Evolutionary conservation across 2,113 vertebrate species (phyloP).

Genomic region (Corythoichthys intestinalis): DNA sequence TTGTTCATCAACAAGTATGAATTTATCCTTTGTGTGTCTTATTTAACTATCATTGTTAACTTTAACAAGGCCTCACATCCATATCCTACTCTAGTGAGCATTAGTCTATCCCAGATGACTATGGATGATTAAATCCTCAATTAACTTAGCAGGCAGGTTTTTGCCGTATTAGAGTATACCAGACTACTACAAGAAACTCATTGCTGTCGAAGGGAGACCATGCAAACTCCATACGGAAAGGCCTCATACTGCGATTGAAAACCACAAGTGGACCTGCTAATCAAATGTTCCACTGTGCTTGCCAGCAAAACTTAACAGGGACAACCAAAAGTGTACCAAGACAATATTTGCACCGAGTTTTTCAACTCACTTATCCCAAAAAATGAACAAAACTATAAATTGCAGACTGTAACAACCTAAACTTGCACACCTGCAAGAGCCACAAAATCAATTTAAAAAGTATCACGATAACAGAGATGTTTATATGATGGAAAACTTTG

Average conservation of each 20-base stretch:
- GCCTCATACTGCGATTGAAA: background rate
- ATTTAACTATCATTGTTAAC: background rate
- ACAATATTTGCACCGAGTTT: background rate
- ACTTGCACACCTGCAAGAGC: background rate
- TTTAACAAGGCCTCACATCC: background rate
- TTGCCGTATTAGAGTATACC: background rate
- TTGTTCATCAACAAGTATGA: conserved; percentile 21
- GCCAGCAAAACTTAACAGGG: background rate
- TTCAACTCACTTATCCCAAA: background rate
- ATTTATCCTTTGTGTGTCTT: background rate
- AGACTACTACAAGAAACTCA: background rate
- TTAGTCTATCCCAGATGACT: background rate
- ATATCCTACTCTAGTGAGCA: background rate
- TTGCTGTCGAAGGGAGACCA: background rate
- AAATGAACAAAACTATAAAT: background rate
- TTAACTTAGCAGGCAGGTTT: background rate
- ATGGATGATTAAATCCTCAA: background rate
- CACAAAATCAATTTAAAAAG: background rate
- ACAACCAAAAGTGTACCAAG: background rate
- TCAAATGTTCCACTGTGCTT: background rate
- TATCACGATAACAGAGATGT: too few relatives aligned
- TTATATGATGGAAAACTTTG: too few relatives aligned
- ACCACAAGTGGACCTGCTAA: background rate
- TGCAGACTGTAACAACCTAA: background rate
- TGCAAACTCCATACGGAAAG: background rate